phyloP scores from a whole-genome alignment of 2,888 invertebrate species.

The Erebia ligea region DNA sequence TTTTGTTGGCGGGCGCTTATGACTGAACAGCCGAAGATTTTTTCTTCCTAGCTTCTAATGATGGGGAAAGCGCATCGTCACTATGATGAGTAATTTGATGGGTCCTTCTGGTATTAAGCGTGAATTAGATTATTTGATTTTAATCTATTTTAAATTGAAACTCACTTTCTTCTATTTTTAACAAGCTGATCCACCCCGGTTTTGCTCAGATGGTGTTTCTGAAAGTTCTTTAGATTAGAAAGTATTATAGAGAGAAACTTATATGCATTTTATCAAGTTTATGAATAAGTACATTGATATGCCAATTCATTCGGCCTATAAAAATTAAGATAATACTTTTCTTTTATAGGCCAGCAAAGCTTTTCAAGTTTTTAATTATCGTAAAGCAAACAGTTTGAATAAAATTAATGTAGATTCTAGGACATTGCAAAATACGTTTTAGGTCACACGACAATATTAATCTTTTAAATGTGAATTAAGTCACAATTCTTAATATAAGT shows the following conservation, averaged over 20 bases:
- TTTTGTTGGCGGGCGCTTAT: constrained; percentile 78
- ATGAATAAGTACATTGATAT: too few relatives aligned
- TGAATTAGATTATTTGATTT: constrained; percentile 32
- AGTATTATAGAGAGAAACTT: too few relatives aligned
- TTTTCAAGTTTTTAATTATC: constrained; percentile 4
- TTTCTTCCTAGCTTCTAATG: constrained; percentile 73
- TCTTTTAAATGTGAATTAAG: not conserved
- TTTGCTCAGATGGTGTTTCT: too few relatives aligned
- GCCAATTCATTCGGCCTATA: too few relatives aligned
- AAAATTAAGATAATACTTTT: too few relatives aligned
- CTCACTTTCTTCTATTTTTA: constrained; percentile 1
- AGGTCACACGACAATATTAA: constrained; percentile 31
- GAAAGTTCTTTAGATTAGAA: too few relatives aligned
- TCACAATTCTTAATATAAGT: constrained; percentile 21
- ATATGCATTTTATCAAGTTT: too few relatives aligned
- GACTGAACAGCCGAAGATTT: constrained; percentile 68
- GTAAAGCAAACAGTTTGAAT: constrained; percentile 25
- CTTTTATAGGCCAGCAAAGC: not conserved
- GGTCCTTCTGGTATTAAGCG: constrained; percentile 67
- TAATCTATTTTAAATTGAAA: constrained; percentile 29
- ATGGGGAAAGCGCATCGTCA: constrained; percentile 74
- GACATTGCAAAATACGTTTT: constrained; percentile 20
- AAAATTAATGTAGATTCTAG: constrained; percentile 14
- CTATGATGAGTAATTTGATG: constrained; percentile 69
- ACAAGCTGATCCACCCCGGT: too few relatives aligned